phyloP scores from a whole-genome alignment of 2,888 invertebrate genomes.

The Drosophila cracens region DNA sequence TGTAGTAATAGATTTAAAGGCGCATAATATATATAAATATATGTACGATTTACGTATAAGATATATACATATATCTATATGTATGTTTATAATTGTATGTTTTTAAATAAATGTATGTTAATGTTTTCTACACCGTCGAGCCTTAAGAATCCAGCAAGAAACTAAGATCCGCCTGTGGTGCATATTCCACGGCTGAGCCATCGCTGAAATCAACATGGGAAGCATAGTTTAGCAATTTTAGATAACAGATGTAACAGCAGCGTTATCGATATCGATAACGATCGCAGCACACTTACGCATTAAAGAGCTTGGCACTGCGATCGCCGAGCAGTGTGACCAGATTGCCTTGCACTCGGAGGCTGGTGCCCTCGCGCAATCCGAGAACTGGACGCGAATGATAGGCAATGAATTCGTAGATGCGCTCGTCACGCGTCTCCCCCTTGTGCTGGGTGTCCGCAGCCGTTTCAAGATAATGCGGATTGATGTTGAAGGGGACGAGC shows the following conservation, averaged over 20 bases:
- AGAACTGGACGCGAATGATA: constrained; percentile 88
- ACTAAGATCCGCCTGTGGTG: constrained; percentile 87
- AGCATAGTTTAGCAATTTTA: background rate
- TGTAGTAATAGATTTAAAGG: constrained; percentile 33
- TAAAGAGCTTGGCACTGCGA: constrained; percentile 88
- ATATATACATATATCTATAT: constrained; percentile 11
- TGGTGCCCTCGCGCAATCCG: constrained; percentile 90
- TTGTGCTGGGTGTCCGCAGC: constrained; percentile 87
- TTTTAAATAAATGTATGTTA: constrained; percentile 32
- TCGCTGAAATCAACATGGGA: constrained; percentile 85
- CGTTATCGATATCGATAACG: background rate
- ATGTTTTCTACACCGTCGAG: constrained; percentile 17
- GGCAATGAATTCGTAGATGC: constrained; percentile 89
- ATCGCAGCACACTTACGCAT: constrained; percentile 86
- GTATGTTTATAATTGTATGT: constrained; percentile 7
- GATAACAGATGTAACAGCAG: background rate
- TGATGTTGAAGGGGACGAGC: constrained; percentile 93
- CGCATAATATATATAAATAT: background rate
- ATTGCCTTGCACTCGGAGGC: constrained; percentile 87
- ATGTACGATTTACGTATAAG: constrained; percentile 25
- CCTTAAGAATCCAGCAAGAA: constrained; percentile 84
- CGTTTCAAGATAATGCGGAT: constrained; percentile 92
- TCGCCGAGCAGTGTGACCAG: constrained; percentile 88
- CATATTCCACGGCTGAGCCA: constrained; percentile 86
- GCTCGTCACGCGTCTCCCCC: constrained; percentile 92